A percentile compares a stretch with the other conserved stretches of the same genome.
Conservation (phyloP, 2,888 invertebrate species). For the Operophtera brumata region DNA sequence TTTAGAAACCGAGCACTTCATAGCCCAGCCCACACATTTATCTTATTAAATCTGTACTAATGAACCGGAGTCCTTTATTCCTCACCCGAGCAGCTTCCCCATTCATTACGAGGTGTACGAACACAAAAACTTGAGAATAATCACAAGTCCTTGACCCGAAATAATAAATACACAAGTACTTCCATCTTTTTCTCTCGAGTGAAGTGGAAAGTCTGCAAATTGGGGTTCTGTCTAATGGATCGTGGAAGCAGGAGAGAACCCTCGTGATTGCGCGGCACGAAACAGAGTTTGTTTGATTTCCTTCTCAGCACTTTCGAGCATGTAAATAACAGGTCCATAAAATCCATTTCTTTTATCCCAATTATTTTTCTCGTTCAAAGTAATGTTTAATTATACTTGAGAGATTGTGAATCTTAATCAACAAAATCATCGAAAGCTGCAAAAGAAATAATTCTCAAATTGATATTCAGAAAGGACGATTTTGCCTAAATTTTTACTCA, state of each 20-base stretch:
- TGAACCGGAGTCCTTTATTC: conserved; percentile 19
- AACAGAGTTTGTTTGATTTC: conserved; percentile 47
- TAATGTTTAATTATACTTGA: neutral
- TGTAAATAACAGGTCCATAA: conserved; percentile 41
- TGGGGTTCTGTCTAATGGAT: conserved; percentile 60
- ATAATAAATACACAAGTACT: conserved; percentile 45
- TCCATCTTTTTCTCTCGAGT: conserved; percentile 41
- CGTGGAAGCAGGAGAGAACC: conserved; percentile 47
- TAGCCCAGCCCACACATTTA: conserved; percentile 14
- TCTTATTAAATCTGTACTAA: conserved; percentile 30
- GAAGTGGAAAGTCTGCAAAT: conserved; percentile 50
- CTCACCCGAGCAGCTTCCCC: conserved; percentile 12
- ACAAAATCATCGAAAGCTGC: no score
- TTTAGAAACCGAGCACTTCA: neutral
- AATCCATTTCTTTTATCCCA: conserved; percentile 16
- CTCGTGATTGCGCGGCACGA: conserved; percentile 40
- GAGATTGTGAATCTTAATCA: neutral
- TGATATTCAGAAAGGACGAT: no score
- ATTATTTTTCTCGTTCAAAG: conserved; percentile 16
- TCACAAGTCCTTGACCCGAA: conserved; percentile 45
- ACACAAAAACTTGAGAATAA: conserved; percentile 39
- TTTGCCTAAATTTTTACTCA: no score
- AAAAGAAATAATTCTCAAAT: no score
- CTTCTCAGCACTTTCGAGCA: conserved; percentile 48
- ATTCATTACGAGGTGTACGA: conserved; percentile 42